Evolutionary conservation across 2,888 invertebrate genomes (phyloP), one percentile per base, ranked within the genome.

Genomic region (Sicus ferrugineus): DNA sequence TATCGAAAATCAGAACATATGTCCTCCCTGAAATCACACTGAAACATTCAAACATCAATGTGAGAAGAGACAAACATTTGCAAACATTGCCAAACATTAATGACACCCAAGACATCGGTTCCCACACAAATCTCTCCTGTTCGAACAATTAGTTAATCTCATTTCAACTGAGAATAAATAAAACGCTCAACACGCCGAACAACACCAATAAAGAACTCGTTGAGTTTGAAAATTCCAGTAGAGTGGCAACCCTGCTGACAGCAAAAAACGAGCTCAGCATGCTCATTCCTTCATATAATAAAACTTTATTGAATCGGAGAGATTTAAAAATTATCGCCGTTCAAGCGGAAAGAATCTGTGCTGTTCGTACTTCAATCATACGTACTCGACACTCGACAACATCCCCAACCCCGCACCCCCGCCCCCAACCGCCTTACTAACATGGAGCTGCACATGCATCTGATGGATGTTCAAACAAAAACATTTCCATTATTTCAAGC

Each of bases 251-350:
- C 30, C 26, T 38, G 62, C 46, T n/a, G 28, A 23, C 28, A 16
- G 50, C 11, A 52, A 19, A n/a, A n/a, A n/a, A n/a, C n/a, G n/a
- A n/a, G n/a, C n/a, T n/a, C n/a, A n/a, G n/a, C n/a, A n/a, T n/a
- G 14, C 42, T 14, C 65, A 34, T 48, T 64, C 64, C 63, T 65
- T 64, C 73, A 75, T 75, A 77, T 80, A 83, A 82, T 82, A 83
- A 83, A 83, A 82, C 79, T 82, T 82, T 83, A 82, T 83, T 82
- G 83, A 82, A 83, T 83, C 82, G 83, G 79, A 82, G 80, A 78
- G 81, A 82, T 83, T 82, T 80, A 77, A 79, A 83, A 83, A 83
- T 83, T 80, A 83, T 82, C 81, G 82, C 78, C 77, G 76, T 74
- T 79, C 78, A 79, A 78, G 77, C 80, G 79, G 80, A 82, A 82